Base-by-base conservation (phyloP, 2,113 vertebrate genomes). In the Pipra filicauda region DNA sequence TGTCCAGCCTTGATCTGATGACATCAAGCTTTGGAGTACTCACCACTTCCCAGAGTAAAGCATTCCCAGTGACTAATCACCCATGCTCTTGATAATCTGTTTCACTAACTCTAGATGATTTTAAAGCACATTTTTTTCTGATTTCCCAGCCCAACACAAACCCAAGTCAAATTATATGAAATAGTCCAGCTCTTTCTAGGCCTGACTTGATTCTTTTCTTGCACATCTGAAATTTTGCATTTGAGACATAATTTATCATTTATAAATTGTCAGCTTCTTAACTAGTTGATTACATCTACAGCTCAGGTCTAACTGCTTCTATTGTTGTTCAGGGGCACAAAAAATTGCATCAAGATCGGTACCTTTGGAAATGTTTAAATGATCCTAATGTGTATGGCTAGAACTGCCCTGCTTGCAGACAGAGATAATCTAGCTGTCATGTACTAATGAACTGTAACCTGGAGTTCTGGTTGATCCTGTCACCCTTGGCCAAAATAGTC, bases 371-470 rank as follows among this genome's bases (percentile, higher is more conserved):
- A 74, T 91, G 79, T 93, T 85, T 97, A 77, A 94, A 64, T 83
- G 48, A 77, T 82, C 85, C 79, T 59, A 19, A 67, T n/a, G 43
- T 10, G 4, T 44, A 84, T 31, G 64, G 64, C 74, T 90, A 91
- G 76, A 91, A 41, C 48, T 74, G 74, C 35, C 55, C 51, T 58
- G n/a, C 82, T 89, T 80, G 75, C 59, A 93, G 88, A 84, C 75
- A 90, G 66, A 4, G 24, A 85, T 86, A 93, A 88, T 76, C 82
- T 86, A 91, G 88, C 85, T 96, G 93, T 91, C 75, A 52, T 14
- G 48, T 75, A 94, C 85, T 95, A 94, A 96, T 95, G 95, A 96
- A 93, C 95, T 96, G 95, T 83, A 96, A 95, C 91, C 94, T 96
- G 93, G 95, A 94, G 71, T 91, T 95, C 82, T 85, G 55, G 67